These are phyloP conservation scores for Acomys russatus DNA, from an alignment of 2,797 vertebrate genomes.

Conservation along the genomic window DNA sequence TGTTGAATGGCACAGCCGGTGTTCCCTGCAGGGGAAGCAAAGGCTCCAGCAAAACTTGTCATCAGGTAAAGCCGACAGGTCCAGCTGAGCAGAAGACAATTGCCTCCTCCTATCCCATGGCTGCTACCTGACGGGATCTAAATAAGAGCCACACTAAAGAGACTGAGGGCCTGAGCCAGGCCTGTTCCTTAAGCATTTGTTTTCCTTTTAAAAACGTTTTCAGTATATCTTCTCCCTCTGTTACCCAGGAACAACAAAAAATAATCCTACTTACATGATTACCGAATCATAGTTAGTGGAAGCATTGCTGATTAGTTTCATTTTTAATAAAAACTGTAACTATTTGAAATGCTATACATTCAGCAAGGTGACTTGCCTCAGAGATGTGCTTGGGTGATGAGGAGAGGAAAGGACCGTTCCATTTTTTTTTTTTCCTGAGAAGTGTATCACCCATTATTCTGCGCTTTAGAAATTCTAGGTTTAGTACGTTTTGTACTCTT, in stretches of 20 bases:
- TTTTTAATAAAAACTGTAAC: not conserved
- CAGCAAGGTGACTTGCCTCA: not conserved
- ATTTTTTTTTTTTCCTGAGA: not conserved
- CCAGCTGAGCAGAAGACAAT: not conserved
- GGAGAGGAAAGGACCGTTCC: not conserved
- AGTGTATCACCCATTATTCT: not conserved
- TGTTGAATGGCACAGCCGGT: not conserved
- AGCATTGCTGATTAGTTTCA: not conserved
- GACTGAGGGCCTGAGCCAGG: not conserved
- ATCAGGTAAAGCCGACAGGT: not conserved
- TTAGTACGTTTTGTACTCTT: not conserved
- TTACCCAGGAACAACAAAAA: conserved; percentile 19
- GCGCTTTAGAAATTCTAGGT: not conserved
- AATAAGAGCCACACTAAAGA: not conserved
- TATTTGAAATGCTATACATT: not conserved
- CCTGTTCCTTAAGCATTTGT: not conserved
- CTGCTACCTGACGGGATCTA: not conserved
- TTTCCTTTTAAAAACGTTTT: not conserved
- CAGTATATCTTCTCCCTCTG: not conserved
- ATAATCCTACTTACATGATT: not conserved
- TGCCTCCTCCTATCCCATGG: not conserved
- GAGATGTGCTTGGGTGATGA: not conserved
- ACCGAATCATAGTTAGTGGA: not conserved
- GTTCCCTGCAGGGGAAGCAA: not conserved
- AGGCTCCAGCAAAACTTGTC: not conserved